Conservation (phyloP, 2,113 vertebrate species). For the Ramphastos sulfuratus region DNA sequence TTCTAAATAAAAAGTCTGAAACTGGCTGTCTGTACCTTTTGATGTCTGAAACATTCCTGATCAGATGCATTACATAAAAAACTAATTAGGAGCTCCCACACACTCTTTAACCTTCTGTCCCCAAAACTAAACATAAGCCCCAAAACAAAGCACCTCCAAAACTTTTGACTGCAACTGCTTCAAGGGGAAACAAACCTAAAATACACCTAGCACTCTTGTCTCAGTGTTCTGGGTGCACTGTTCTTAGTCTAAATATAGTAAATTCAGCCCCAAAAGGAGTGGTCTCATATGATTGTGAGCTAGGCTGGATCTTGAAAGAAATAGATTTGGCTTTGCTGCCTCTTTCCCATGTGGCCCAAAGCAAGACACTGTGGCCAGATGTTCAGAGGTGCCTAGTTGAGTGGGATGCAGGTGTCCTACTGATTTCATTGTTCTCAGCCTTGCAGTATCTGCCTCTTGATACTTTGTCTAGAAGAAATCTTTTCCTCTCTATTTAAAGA, state of each 20-base stretch:
- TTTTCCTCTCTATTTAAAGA: background rate
- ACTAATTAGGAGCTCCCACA: background rate
- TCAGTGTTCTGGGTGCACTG: background rate
- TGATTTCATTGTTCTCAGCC: background rate
- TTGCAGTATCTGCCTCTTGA: background rate
- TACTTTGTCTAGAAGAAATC: background rate
- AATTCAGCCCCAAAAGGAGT: background rate
- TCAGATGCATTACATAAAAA: background rate
- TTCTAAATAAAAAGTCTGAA: background rate
- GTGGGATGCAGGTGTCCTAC: background rate
- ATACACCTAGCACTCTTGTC: too few relatives aligned
- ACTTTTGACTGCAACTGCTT: background rate
- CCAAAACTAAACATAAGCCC: background rate
- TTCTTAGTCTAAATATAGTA: background rate
- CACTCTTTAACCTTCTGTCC: background rate
- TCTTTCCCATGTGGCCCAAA: background rate
- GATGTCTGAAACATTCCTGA: background rate
- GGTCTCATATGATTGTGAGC: background rate
- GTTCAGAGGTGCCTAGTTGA: background rate
- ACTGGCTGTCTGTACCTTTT: background rate
- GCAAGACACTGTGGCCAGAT: background rate
- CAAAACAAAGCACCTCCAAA: background rate
- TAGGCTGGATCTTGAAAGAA: background rate
- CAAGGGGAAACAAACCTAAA: background rate
- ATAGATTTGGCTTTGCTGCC: accelerated